Evolutionary conservation across 2,797 vertebrate species (phyloP), one percentile per base, ranked within the genome.

Genomic region (Nannoperca australis): DNA sequence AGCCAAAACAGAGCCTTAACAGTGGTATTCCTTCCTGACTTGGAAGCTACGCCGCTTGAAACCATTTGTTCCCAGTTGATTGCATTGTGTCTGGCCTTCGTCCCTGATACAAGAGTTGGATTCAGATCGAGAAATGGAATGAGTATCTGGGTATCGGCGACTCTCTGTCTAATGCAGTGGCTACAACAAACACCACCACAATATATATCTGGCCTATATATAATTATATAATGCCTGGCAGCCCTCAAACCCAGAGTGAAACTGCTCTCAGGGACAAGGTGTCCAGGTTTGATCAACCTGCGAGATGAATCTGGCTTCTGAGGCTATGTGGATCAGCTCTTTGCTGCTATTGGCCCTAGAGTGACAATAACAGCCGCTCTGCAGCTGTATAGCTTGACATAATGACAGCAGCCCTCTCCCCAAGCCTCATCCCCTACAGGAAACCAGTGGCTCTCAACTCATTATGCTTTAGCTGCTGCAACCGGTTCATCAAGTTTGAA

Each of bases 401-500:
- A 87, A 84, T 84, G 84, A 79, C 81, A 83, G 61, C 75, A 81
- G 40, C 34, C 8, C 38, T 65, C 59, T 79, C 64, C 36, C 36
- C 55, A 58, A 69, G 53, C 56, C 70, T 62, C 47, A 73, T 24
- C 40, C 58, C 51, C 27, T 45, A 50, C 15, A 61, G 49, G 68
- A 62, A 69, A 74, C 42, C 20, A n/a, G 56, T 53, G 36, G 1
- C 44, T 45, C 17, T 22, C 5, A 45, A 18, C 44, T 81, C 27
- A 72, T 72, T 77, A 78, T 14, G n/a, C 45, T 72, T 67, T 32
- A 3, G 30, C 7, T 65, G 61, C 70, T 65, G 61, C 70, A 36
- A 60, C 63, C 54, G 51, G 22, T 63, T 72, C 56, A 68, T 69
- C 5, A 62, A 47, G 17, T 71, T 70, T 54, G 27, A 18, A 51